A percentile compares a stretch with the other conserved stretches of the same genome.
These are phyloP conservation scores for Leptopilina boulardi DNA, from an alignment of 1,140 invertebrate genomes.

Conservation along the genomic window DNA sequence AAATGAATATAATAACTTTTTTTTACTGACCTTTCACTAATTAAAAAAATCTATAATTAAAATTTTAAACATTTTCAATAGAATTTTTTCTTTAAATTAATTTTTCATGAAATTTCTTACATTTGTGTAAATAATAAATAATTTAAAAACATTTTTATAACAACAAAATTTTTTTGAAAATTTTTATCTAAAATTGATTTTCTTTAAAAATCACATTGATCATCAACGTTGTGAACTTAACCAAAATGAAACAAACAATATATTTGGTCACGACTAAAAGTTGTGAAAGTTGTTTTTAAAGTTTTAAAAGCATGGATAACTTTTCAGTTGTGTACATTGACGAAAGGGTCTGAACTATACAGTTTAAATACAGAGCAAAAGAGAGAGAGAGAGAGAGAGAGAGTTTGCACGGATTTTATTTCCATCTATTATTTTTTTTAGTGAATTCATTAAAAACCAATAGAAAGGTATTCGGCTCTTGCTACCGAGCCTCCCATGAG, in stretches of 20 bases:
- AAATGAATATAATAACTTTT: background rate
- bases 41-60: too few relatives aligned
- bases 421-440: conserved; percentile 23
- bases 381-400: conserved; percentile 34
- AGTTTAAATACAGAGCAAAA: conserved; percentile 46
- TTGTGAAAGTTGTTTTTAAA: conserved; percentile 59
- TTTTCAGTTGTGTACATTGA: conserved; percentile 29
- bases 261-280: conserved; percentile 70
- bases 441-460: conserved; percentile 28
- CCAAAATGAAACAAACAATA: conserved; percentile 62
- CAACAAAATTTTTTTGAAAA: too few relatives aligned
- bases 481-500: conserved; percentile 41
- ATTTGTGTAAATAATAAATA: too few relatives aligned
- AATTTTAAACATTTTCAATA: too few relatives aligned
- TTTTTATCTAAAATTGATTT: too few relatives aligned
- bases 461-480: conserved; percentile 26
- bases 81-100: too few relatives aligned
- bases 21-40: background rate
- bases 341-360: conserved; percentile 34
- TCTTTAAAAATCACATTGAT: too few relatives aligned
- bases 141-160: too few relatives aligned
- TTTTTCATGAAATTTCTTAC: too few relatives aligned
- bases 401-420: conserved; percentile 36
- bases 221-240: too few relatives aligned
- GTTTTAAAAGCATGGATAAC: background rate